Percentiles rank a stretch among this genome's conserved stretches.
These are phyloP conservation scores for Lemur catta DNA, from an alignment of 2,797 vertebrate genomes.

Conservation along the genomic window DNA sequence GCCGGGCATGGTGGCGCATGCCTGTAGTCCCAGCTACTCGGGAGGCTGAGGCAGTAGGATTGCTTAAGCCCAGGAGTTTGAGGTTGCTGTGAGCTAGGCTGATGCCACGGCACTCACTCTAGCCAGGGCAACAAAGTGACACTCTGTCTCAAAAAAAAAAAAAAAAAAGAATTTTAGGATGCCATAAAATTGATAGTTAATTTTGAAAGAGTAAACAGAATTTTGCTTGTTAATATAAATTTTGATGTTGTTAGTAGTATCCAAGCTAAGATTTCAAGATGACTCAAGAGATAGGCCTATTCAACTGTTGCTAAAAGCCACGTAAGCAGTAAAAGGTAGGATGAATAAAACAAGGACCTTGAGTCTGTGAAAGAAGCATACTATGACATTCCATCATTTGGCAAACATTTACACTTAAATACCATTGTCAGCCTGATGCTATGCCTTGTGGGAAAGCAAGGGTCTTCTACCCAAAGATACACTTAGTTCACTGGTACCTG, in stretches of 20 bases:
- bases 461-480: neutral
- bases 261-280: neutral
- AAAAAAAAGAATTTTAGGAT: neutral
- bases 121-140: too few relatives aligned
- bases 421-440: neutral
- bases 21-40: too few relatives aligned
- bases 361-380: neutral
- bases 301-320: neutral
- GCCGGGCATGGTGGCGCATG: too few relatives aligned
- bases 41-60: too few relatives aligned
- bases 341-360: neutral
- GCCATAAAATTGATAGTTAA: neutral
- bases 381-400: neutral
- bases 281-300: neutral
- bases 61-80: too few relatives aligned
- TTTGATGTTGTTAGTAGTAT: neutral
- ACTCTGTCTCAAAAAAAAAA: too few relatives aligned
- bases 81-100: too few relatives aligned
- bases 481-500: neutral
- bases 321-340: neutral
- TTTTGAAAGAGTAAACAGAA: neutral
- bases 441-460: neutral
- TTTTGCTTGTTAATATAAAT: neutral
- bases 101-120: too few relatives aligned
- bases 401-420: neutral